These are phyloP conservation scores for Grus americana DNA, from an alignment of 2,113 vertebrate species.

Conservation along the genomic window DNA sequence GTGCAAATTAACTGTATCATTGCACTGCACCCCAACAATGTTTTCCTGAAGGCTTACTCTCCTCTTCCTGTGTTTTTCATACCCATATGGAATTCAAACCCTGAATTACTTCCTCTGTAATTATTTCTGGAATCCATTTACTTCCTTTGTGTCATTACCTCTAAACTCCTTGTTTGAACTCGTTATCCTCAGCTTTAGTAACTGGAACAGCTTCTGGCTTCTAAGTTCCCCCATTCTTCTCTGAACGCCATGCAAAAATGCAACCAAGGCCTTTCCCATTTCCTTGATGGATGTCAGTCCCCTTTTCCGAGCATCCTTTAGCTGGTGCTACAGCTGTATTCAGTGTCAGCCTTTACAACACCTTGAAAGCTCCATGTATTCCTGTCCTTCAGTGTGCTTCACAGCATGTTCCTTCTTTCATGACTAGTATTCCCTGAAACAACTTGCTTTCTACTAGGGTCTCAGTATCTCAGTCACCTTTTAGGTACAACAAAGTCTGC, in stretches of 20 bases:
- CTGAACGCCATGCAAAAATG: neutral
- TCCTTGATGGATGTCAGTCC: neutral
- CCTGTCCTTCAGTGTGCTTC: neutral
- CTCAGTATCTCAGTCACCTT: neutral
- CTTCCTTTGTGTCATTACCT: neutral
- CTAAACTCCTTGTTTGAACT: neutral
- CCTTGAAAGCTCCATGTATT: neutral
- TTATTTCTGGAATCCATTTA: neutral
- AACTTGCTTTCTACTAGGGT: neutral
- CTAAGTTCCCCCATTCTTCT: neutral
- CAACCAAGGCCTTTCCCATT: neutral
- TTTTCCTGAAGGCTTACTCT: neutral
- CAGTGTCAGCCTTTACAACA: neutral
- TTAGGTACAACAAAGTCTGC: neutral
- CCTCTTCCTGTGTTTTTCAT: neutral
- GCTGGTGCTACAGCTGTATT: neutral
- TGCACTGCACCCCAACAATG: neutral
- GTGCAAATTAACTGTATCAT: neutral
- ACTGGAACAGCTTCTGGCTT: neutral
- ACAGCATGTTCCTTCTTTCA: neutral
- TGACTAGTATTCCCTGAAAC: neutral
- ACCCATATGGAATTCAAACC: neutral
- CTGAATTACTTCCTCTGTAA: neutral
- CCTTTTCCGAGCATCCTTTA: neutral
- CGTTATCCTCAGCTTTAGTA: neutral